These are phyloP conservation scores for Ailuropoda melanoleuca DNA, from an alignment of 2,113 vertebrate species.

Conservation along the genomic window DNA sequence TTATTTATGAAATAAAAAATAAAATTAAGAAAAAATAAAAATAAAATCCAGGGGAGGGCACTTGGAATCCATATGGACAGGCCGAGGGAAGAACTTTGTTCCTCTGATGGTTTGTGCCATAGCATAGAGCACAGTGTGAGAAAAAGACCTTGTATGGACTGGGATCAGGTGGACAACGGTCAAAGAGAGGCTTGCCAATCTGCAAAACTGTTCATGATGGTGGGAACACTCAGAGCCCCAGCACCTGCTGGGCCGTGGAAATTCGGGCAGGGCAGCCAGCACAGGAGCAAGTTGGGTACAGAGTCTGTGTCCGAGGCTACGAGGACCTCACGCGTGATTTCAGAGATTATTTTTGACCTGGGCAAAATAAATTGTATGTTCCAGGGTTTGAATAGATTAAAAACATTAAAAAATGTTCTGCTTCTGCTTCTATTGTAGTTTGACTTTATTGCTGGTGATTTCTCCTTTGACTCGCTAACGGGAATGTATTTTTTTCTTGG, in stretches of 20 bases:
- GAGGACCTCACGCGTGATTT: slow-evolving; percentile 30
- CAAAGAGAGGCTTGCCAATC: background rate
- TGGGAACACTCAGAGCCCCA: slow-evolving; percentile 52
- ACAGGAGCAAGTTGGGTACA: slow-evolving; percentile 36
- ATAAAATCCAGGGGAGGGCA: background rate
- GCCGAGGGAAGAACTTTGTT: background rate
- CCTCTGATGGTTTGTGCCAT: background rate
- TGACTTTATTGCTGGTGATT: slow-evolving; percentile 81
- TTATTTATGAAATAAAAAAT: background rate
- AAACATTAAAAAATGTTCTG: slow-evolving; percentile 70
- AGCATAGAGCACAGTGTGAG: background rate
- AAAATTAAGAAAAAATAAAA: no score
- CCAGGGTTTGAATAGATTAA: slow-evolving; percentile 76
- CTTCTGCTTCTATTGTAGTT: slow-evolving; percentile 78
- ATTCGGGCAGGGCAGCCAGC: background rate
- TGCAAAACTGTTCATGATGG: slow-evolving; percentile 44
- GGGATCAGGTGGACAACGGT: background rate
- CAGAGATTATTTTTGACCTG: slow-evolving; percentile 47
- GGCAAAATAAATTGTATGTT: slow-evolving; percentile 57
- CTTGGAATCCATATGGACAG: background rate
- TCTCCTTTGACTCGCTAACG: slow-evolving; percentile 86
- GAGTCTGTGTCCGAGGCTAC: background rate
- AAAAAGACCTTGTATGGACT: background rate
- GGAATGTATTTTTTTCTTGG: slow-evolving; percentile 88
- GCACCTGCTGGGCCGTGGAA: slow-evolving; percentile 55